Evolutionary conservation across 2,888 invertebrate genomes (phyloP).

Genomic region (Candidula unifasciata): DNA sequence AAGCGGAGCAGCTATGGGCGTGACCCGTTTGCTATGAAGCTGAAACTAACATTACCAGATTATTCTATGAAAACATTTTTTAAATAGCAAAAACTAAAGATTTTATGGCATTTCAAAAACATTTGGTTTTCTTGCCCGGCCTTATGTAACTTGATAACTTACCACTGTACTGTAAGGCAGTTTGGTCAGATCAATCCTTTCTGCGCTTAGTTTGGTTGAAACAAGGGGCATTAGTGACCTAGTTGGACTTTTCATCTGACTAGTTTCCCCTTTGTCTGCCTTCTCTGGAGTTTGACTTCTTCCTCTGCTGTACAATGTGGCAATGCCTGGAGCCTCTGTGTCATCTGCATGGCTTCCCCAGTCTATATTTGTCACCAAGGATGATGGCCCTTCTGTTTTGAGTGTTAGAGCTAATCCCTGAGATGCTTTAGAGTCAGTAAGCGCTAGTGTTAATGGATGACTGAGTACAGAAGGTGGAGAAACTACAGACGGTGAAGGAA

Average conservation of each 20-base stretch:
- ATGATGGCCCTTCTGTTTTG: neutral
- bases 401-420: slow-evolving; percentile 30
- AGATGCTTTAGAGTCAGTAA: slow-evolving; percentile 26
- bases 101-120: too few species aligned
- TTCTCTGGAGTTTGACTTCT: slow-evolving; percentile 34
- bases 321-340: slow-evolving; percentile 44
- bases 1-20: too few species aligned
- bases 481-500: slow-evolving; percentile 19
- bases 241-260: slow-evolving; percentile 57
- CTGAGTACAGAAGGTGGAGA: neutral
- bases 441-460: slow-evolving; percentile 31
- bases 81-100: too few species aligned
- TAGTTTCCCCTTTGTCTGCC: neutral
- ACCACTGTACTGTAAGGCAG: slow-evolving; percentile 76
- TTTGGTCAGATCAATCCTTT: slow-evolving; percentile 74
- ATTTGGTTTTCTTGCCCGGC: too few species aligned
- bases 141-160: slow-evolving; percentile 52
- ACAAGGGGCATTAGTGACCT: slow-evolving; percentile 71
- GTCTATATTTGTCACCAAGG: slow-evolving; percentile 6
- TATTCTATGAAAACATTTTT: too few species aligned
- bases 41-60: too few species aligned
- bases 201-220: slow-evolving; percentile 74
- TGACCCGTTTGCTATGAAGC: too few species aligned
- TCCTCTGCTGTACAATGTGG: slow-evolving; percentile 41
- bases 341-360: slow-evolving; percentile 39